These are phyloP conservation scores for Camponotus vicinus DNA, from an alignment of 1,140 invertebrate species.

Conservation along the genomic window DNA sequence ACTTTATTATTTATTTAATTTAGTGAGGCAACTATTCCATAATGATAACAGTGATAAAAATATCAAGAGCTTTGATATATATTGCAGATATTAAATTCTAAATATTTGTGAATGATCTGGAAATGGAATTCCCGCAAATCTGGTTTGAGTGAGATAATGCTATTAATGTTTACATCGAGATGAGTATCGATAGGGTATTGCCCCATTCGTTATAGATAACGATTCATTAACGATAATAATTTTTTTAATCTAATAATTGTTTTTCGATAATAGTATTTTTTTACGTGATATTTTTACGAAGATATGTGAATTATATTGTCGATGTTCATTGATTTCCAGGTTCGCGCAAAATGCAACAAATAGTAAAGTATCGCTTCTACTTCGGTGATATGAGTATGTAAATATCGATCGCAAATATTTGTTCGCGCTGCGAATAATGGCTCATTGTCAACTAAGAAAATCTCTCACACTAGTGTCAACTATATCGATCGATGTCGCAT, in stretches of 20 bases:
- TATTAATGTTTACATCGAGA: too few relatives aligned
- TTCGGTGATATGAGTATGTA: not conserved
- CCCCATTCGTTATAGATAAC: not conserved
- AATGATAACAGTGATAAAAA: not conserved
- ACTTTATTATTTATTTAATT: slow-evolving; percentile 4
- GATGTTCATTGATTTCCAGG: not conserved
- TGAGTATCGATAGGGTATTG: not conserved
- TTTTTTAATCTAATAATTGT: not conserved
- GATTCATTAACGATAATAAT: slow-evolving; percentile 8
- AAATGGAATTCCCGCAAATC: not conserved
- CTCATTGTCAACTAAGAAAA: slow-evolving; percentile 41
- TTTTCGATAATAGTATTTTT: not conserved
- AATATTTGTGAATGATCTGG: not conserved
- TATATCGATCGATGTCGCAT: slow-evolving; percentile 30
- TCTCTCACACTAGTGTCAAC: slow-evolving; percentile 13
- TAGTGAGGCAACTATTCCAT: not conserved
- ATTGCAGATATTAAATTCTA: not conserved
- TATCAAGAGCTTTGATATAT: not conserved
- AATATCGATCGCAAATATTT: slow-evolving; percentile 39
- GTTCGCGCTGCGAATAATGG: slow-evolving; percentile 34
- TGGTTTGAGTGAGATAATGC: too few relatives aligned
- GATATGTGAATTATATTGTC: slow-evolving; percentile 20
- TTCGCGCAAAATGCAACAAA: not conserved
- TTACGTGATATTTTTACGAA: not conserved
- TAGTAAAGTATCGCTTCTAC: not conserved